Evolutionary conservation across 2,797 vertebrate species (phyloP).

Genomic region (Premnoplex brunnescens): DNA sequence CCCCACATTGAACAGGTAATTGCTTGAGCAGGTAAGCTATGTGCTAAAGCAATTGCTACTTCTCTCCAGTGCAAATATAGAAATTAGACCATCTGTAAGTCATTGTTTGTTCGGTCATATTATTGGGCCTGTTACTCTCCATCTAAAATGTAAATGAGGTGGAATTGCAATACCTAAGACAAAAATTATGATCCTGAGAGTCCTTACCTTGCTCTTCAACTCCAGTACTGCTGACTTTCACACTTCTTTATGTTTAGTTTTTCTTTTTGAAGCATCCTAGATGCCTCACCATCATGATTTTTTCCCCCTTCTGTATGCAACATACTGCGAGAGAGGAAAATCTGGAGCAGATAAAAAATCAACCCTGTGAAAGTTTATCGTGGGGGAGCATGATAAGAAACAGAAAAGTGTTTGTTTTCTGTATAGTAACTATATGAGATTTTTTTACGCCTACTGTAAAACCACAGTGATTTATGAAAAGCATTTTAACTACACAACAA

Average conservation of each 20-base stretch:
- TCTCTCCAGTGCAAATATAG: background rate
- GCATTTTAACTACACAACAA: slow-evolving; percentile 28
- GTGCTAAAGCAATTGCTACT: background rate
- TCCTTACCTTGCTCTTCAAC: background rate
- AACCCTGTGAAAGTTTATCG: background rate
- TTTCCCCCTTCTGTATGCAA: background rate
- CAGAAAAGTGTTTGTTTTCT: background rate
- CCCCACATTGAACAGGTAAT: background rate
- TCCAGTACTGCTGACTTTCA: background rate
- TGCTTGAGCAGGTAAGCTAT: background rate
- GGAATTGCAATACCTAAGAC: background rate
- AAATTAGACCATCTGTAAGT: background rate
- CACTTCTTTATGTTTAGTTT: background rate
- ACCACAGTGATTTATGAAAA: slow-evolving; percentile 44
- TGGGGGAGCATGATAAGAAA: background rate
- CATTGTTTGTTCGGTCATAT: background rate
- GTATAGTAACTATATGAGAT: background rate
- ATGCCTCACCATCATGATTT: background rate
- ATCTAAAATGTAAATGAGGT: background rate
- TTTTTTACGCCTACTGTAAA: slow-evolving; percentile 42
- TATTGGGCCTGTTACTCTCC: background rate
- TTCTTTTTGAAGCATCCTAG: background rate
- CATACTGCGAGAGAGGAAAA: background rate
- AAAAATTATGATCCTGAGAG: background rate
- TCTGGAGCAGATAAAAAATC: background rate